phyloP scores from a whole-genome alignment of 2,797 vertebrate genomes.

The Myiotriccus ornatus region DNA sequence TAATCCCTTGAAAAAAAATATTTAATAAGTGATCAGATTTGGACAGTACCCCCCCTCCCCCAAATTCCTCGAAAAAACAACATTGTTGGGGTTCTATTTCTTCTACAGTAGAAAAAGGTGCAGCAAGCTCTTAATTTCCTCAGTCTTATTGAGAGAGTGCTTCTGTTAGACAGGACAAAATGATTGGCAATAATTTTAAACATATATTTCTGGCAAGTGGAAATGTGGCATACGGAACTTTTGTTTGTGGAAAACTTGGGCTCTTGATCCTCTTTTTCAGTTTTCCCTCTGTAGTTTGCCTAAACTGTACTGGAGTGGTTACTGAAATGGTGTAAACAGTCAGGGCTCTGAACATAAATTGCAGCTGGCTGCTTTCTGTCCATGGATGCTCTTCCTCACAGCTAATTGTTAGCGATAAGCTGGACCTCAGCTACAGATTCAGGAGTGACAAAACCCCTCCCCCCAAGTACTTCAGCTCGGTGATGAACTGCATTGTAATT shows the following conservation, averaged over 20 bases:
- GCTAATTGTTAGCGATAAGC: neutral
- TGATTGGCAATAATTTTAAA: neutral
- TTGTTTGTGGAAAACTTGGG: neutral
- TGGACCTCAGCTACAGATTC: neutral
- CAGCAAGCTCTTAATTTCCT: neutral
- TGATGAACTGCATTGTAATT: neutral
- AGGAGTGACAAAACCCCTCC: neutral
- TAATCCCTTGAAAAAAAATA: neutral
- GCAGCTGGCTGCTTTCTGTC: neutral
- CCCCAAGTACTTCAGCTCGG: neutral
- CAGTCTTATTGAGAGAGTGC: neutral
- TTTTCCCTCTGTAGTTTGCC: neutral
- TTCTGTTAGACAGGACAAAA: neutral
- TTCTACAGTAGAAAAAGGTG: neutral
- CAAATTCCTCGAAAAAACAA: accelerated
- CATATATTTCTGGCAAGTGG: neutral
- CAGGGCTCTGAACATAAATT: neutral
- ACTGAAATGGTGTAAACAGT: neutral
- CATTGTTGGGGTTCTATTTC: neutral
- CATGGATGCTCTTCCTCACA: neutral
- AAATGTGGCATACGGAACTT: neutral
- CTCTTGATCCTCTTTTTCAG: neutral
- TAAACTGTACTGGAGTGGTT: neutral
- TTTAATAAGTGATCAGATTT: neutral
- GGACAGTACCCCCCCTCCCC: accelerated